Conservation (phyloP, 2,113 vertebrate genomes). For the Uropsilus gracilis region DNA sequence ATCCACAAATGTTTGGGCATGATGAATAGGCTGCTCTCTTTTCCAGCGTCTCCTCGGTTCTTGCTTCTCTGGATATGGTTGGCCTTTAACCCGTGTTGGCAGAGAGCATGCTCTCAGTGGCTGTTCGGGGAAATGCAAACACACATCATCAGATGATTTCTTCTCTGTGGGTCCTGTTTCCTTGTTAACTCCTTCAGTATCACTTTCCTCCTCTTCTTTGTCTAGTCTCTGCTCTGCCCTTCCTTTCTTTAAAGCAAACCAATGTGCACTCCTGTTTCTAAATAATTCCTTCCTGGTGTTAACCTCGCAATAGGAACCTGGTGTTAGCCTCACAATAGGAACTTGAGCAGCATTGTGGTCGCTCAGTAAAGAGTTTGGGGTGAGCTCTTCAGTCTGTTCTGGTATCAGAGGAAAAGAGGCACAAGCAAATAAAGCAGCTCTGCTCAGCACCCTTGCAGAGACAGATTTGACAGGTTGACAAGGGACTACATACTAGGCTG, state of each 20-base stretch:
- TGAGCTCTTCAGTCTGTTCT: neutral
- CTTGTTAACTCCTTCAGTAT: neutral
- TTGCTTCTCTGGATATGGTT: neutral
- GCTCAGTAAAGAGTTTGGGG: neutral
- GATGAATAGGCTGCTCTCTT: neutral
- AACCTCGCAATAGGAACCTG: neutral
- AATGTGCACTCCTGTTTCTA: neutral
- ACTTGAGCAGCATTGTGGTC: neutral
- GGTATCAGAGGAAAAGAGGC: neutral
- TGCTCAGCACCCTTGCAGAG: neutral
- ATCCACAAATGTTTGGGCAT: neutral
- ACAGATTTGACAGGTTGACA: neutral
- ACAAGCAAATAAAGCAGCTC: neutral
- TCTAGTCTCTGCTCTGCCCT: neutral
- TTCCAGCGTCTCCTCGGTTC: neutral
- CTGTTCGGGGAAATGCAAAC: neutral
- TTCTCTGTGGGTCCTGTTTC: neutral
- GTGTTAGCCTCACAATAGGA: neutral
- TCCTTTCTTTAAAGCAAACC: neutral
- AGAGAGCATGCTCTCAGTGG: neutral
- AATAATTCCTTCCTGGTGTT: neutral
- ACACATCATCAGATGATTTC: neutral
- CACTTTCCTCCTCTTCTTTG: neutral
- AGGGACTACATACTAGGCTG: neutral
- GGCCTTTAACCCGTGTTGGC: rapidly evolving